Evolutionary conservation across 2,888 invertebrate genomes (phyloP), one percentile per base, ranked within the genome.

Genomic region (Stenodera caucasica): DNA sequence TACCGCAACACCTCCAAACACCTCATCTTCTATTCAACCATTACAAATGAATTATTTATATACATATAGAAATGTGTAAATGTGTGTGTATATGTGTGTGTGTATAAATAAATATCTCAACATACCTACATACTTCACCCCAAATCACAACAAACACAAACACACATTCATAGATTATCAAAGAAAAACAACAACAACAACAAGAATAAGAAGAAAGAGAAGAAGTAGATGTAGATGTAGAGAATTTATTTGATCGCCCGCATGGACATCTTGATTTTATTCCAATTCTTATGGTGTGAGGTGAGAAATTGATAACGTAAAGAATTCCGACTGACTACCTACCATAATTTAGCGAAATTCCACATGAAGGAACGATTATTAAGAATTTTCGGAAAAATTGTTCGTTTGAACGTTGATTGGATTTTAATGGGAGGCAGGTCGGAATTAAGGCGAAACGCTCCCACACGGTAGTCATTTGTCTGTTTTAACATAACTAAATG

Each of bases 391-490:
- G 11, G 21, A n/a, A n/a, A n/a, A n/a, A n/a, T 45, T 45, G 45
- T 21, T 18, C 2, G 4, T 15, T 7, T 14, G 37, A 8, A 8
- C 21, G 68, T 62, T 75, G 73, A 76, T 76, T 72, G 65, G 74
- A 69, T 76, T 76, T 69, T 76, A 76, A 76, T 76, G 67, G 69
- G 64, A 67, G 64, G 69, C 64, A 65, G 67, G 66, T 59, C 58
- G 58, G 67, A 70, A 70, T 71, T 70, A 65, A 67, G 64, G 63
- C 65, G 60, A 66, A 65, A 67, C 65, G 69, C 66, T 67, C 66
- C 66, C 63, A 68, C 66, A 73, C 75, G 71, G 75, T 75, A 75
- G 75, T 75, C 73, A 72, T 71, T 74, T 73, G 68, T 72, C 70
- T 67, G 67, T 68, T 72, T 72, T 71, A 68, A 70, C 65, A 65